phyloP scores from a whole-genome alignment of 2,797 vertebrate species.

The Pseudochromis fuscus region DNA sequence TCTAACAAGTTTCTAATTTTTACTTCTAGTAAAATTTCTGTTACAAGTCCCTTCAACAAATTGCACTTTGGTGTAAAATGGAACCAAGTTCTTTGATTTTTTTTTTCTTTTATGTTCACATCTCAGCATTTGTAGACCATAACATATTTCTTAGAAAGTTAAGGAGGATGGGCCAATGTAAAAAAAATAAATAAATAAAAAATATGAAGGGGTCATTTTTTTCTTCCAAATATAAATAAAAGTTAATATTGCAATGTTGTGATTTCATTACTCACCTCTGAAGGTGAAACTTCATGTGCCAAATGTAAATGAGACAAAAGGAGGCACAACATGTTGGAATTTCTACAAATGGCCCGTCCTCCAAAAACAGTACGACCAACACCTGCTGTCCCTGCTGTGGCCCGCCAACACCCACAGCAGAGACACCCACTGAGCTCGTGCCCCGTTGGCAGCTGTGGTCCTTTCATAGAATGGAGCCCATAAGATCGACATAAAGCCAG shows the following conservation, averaged over 20 bases:
- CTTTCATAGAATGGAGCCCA: constrained; percentile 17
- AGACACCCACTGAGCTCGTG: constrained; percentile 27
- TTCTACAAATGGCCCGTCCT: constrained; percentile 80
- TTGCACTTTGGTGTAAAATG: constrained; percentile 91
- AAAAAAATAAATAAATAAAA: constrained; percentile 49
- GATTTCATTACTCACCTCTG: constrained; percentile 66
- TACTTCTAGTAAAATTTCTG: constrained; percentile 62
- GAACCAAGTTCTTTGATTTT: constrained; percentile 79
- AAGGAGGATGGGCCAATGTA: constrained; percentile 73
- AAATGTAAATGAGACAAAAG: constrained; percentile 76
- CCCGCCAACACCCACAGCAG: constrained; percentile 45
- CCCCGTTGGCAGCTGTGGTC: constrained; percentile 45
- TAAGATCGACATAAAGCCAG: constrained; percentile 17
- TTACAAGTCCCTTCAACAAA: constrained; percentile 84
- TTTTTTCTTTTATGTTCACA: constrained; percentile 64
- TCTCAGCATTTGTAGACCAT: constrained; percentile 64
- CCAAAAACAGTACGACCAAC: constrained; percentile 55
- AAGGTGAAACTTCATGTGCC: constrained; percentile 63
- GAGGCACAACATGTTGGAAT: constrained; percentile 85
- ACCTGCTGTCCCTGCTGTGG: constrained; percentile 11
- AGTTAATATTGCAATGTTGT: constrained; percentile 66
- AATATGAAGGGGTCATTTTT: constrained; percentile 50
- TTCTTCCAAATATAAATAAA: constrained; percentile 60
- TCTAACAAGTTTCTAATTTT: constrained; percentile 55
- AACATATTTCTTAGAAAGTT: constrained; percentile 64